These are phyloP conservation scores for Rhincodon typus DNA, from an alignment of 2,797 vertebrate species.

Conservation along the genomic window DNA sequence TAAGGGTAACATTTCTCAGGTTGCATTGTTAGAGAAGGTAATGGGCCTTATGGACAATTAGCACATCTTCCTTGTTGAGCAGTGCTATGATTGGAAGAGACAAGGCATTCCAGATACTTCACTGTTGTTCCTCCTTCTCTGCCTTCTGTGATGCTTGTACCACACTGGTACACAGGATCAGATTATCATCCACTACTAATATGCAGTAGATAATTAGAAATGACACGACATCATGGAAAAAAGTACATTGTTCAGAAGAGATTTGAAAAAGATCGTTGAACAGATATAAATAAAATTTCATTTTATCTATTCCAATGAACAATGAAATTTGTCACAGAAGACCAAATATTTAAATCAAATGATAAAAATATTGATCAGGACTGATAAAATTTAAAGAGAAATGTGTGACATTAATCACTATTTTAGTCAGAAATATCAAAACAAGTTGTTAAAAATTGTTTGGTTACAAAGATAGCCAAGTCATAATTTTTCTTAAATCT, in stretches of 20 bases:
- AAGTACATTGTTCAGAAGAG: background rate
- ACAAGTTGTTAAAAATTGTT: background rate
- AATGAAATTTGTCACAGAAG: background rate
- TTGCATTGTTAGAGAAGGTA: background rate
- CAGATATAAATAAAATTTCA: background rate
- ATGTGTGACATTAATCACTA: background rate
- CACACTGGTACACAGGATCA: background rate
- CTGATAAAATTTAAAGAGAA: background rate
- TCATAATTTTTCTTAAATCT: background rate
- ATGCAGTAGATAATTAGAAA: background rate
- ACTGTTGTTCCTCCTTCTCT: background rate
- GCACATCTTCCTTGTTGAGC: too few species aligned
- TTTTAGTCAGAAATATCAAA: background rate
- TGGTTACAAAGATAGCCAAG: background rate
- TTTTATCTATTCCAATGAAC: background rate
- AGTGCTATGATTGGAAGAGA: background rate
- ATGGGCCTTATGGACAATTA: too few species aligned
- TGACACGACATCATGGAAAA: background rate
- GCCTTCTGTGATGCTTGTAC: too few species aligned
- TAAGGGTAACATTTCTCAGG: background rate
- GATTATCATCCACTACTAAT: background rate
- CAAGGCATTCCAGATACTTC: background rate
- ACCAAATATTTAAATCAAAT: background rate
- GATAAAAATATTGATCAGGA: background rate
- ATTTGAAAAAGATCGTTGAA: background rate